A percentile compares a stretch with the other conserved stretches of the same genome.
These are phyloP conservation scores for Masticophis lateralis DNA, from an alignment of 2,797 vertebrate species.

Conservation along the genomic window DNA sequence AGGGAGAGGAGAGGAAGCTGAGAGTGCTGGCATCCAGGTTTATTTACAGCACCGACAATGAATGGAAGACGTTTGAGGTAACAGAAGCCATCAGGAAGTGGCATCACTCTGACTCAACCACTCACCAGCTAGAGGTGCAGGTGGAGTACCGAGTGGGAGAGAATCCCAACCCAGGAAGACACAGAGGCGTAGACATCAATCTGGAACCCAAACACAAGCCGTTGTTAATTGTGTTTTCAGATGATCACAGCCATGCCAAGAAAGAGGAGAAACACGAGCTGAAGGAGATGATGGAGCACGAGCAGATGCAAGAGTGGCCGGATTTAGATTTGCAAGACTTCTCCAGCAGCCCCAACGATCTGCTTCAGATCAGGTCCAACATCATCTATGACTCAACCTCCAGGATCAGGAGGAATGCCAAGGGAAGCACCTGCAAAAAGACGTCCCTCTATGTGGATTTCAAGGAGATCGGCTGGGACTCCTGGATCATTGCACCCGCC, in stretches of 20 bases:
- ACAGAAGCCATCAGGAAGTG: conserved; percentile 83
- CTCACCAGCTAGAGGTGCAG: conserved; percentile 87
- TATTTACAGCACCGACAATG: conserved; percentile 83
- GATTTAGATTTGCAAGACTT: conserved; percentile 71
- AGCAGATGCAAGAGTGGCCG: conserved; percentile 77
- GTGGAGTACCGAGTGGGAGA: conserved; percentile 77
- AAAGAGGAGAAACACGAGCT: conserved; percentile 87
- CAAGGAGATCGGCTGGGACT: conserved; percentile 98
- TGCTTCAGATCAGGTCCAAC: conserved; percentile 95
- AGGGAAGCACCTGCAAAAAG: conserved; percentile 92
- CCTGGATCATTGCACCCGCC: conserved; percentile 91
- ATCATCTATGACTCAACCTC: conserved; percentile 92
- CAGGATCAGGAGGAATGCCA: conserved; percentile 91
- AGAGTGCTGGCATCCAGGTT: conserved; percentile 83
- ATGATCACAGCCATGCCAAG: conserved; percentile 88
- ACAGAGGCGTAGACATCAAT: conserved; percentile 86
- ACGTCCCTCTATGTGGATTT: conserved; percentile 92
- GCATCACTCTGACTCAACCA: conserved; percentile 80
- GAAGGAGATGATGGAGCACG: conserved; percentile 91
- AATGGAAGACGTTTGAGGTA: conserved; percentile 95
- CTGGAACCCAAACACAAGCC: conserved; percentile 87
- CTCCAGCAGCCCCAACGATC: conserved; percentile 77
- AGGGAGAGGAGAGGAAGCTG: conserved; percentile 56
- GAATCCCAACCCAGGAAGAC: conserved; percentile 63
- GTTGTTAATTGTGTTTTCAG: conserved; percentile 91